Evolutionary conservation across 2,888 invertebrate genomes (phyloP), one percentile per base, ranked within the genome.

Genomic region (Lordiphosa andalusiaca): DNA sequence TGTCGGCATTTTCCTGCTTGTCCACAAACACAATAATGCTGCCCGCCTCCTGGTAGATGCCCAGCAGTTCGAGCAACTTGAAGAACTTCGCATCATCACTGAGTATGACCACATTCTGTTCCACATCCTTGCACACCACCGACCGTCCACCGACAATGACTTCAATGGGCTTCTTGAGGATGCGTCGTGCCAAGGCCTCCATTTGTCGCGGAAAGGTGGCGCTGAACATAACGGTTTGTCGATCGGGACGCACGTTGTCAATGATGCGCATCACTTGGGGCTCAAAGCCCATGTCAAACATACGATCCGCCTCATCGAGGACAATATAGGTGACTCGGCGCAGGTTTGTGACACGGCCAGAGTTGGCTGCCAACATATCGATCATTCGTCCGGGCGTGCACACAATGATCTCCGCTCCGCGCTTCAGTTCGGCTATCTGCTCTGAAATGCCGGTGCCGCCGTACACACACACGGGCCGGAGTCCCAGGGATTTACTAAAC

Each of bases 271-370:
- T 98, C 4, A 90, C 90, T 68, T 90, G 90, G 21, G 90, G 90
- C 60, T 99, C 99, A 88, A 99, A 99, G 13, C 98, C 98, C 98
- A 99, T 98, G 88, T 99, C 99, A 88, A 99, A 99, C 99, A 99
- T 99, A 39, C 99, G 92, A 89, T 99, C 99, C 0, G 99, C 99
- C 90, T 99, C 99, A 89, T 99, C 99, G 36, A 99, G 90, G 1
- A 99, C 99, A 40, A 99, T 94, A 87, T 98, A 99, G 0, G 99
- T 99, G 38, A 98, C 97, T 39, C 99, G 92, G n/a, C 96, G 92
- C 61, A 99, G 91, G 90, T 99, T 99, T 6, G 99, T 99, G 2
- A 99, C 99, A 71, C 98, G 93, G 66, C 98, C 99, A 42, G 96
- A 97, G 89, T 99, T 99, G 0, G 99, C 99, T 0, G 99, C 98